Conservation (phyloP, 2,797 vertebrate species). For the Heliangelus exortis region DNA sequence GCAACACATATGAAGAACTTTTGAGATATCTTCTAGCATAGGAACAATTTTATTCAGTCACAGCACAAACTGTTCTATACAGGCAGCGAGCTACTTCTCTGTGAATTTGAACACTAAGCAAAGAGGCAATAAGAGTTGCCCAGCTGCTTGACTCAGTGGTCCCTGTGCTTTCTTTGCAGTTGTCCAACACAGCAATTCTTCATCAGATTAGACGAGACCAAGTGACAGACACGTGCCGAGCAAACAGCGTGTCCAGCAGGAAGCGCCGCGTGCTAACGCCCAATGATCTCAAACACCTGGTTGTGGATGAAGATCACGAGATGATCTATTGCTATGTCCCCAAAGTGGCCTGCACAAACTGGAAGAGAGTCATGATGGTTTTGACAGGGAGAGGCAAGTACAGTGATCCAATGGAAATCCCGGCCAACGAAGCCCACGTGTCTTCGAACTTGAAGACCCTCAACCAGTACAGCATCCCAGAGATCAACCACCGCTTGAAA, state of each 20-base stretch:
- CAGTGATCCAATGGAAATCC: constrained; percentile 96
- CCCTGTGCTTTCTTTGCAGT: constrained; percentile 79
- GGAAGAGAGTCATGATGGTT: constrained; percentile 99
- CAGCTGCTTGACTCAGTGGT: neutral
- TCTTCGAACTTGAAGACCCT: constrained; percentile 94
- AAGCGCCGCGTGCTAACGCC: constrained; percentile 94
- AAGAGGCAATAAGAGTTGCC: neutral
- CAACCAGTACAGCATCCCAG: constrained; percentile 96
- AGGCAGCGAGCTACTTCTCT: neutral
- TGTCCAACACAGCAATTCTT: constrained; percentile 87
- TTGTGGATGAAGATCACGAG: constrained; percentile 96
- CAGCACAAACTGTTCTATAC: neutral
- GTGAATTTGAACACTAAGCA: neutral
- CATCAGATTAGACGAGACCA: constrained; percentile 94
- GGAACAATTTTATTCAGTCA: neutral
- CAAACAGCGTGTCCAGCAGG: constrained; percentile 85
- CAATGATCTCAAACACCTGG: constrained; percentile 92
- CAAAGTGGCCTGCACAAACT: constrained; percentile 99
- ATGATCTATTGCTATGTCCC: constrained; percentile 99
- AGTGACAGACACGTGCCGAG: constrained; percentile 88
- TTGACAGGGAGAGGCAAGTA: constrained; percentile 92
- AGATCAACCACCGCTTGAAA: constrained; percentile 98
- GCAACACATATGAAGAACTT: neutral
- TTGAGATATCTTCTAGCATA: neutral
- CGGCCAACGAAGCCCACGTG: constrained; percentile 93